Conservation (phyloP, 2,113 vertebrate species). For the Amia ocellicauda region DNA sequence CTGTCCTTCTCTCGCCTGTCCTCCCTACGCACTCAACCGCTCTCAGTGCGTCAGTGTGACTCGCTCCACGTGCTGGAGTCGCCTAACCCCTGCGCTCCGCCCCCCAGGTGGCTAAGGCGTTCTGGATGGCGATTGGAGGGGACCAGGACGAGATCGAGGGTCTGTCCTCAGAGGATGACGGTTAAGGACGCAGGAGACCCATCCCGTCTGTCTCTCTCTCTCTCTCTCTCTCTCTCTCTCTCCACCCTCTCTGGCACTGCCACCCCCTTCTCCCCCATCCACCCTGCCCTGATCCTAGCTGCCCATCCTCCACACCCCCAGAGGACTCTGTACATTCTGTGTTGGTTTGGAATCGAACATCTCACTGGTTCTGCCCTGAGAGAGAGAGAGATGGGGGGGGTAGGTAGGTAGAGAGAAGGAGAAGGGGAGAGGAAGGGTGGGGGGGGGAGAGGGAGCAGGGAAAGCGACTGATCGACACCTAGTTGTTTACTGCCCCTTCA, state of each 20-base stretch:
- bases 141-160: conserved; percentile 94
- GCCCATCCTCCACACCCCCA: background rate
- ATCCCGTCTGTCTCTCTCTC: conserved; percentile 26
- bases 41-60: background rate
- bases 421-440: no score
- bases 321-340: no score
- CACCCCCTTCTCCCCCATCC: background rate
- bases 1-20: background rate
- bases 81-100: background rate
- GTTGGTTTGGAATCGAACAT: no score
- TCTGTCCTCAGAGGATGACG: conserved; percentile 90
- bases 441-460: no score
- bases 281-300: conserved; percentile 1
- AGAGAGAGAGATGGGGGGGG: no score
- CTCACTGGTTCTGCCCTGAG: no score
- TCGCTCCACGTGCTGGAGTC: no score
- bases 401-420: no score
- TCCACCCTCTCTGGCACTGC: conserved; percentile 12
- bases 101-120: conserved; percentile 90
- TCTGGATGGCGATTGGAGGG: conserved; percentile 97
- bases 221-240: conserved; percentile 23
- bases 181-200: conserved; percentile 53
- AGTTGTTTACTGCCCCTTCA: background rate
- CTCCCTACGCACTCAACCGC: background rate
- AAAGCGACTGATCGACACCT: conserved; percentile 20